These are phyloP conservation scores for Polymixis flavicincta DNA, from an alignment of 2,888 invertebrate genomes.

Conservation along the genomic window DNA sequence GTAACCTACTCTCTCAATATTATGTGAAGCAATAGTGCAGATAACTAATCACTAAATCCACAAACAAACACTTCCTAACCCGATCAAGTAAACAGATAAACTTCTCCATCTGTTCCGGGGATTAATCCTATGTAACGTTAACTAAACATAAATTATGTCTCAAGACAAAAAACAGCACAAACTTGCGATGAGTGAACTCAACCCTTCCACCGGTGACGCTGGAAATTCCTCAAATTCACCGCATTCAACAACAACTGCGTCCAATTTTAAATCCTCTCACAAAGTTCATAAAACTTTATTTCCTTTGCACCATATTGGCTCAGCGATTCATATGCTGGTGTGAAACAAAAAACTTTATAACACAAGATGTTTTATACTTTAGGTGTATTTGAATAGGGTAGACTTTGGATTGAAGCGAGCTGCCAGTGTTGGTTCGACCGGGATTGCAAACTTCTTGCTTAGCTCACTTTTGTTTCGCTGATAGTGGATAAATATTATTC, in stretches of 20 bases:
- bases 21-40: conserved; percentile 6
- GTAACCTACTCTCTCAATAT: conserved; percentile 26
- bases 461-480: conserved; percentile 80
- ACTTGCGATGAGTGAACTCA: conserved; percentile 55
- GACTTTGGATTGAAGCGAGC: conserved; percentile 58
- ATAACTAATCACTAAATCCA: conserved; percentile 34
- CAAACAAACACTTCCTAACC: conserved; percentile 48
- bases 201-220: conserved; percentile 50
- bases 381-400: conserved; percentile 51
- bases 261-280: conserved; percentile 36
- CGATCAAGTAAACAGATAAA: conserved; percentile 35
- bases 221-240: conserved; percentile 60
- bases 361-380: conserved; percentile 42
- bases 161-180: conserved; percentile 56
- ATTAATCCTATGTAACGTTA: conserved; percentile 29
- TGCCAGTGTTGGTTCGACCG: conserved; percentile 60
- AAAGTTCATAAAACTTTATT: conserved; percentile 47
- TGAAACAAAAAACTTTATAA: conserved; percentile 54
- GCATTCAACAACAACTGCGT: conserved; percentile 47
- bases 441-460: conserved; percentile 77
- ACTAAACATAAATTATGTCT: conserved; percentile 58
- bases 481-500: conserved; percentile 84
- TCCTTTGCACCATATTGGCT: conserved; percentile 31
- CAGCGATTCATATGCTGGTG: conserved; percentile 38
- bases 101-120: conserved; percentile 20